phyloP scores from a whole-genome alignment of 2,113 vertebrate species.

The Ctenomys sociabilis region DNA sequence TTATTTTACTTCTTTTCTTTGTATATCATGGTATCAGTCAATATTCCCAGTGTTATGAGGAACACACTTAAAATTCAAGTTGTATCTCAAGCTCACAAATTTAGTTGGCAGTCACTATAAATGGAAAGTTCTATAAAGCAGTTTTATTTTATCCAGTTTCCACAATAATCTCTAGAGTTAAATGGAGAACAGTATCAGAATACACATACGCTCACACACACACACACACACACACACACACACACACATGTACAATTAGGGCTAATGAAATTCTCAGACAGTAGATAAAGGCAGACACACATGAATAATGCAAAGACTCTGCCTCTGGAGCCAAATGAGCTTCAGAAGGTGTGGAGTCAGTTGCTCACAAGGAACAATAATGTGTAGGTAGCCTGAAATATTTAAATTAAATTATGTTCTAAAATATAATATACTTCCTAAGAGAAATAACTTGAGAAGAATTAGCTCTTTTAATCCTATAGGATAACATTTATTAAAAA shows the following conservation, averaged over 20 bases:
- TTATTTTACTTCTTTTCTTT: not conserved
- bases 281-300: conserved; percentile 46
- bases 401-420: conserved; percentile 72
- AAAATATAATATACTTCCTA: conserved; percentile 54
- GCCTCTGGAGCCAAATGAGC: conserved; percentile 55
- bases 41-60: not conserved
- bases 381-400: conserved; percentile 54
- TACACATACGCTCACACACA: not conserved
- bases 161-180: conserved; percentile 47
- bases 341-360: conserved; percentile 51
- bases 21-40: not conserved
- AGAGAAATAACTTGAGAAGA: conserved; percentile 62
- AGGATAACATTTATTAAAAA: conserved; percentile 44
- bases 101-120: not conserved
- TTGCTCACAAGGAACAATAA: conserved; percentile 66
- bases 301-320: conserved; percentile 65
- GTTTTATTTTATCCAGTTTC: conserved; percentile 46
- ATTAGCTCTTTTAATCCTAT: conserved; percentile 48
- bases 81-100: not conserved
- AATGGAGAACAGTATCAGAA: conserved; percentile 55
- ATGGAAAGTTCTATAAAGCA: not conserved
- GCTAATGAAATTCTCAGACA: conserved; percentile 46
- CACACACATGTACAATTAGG: not conserved
- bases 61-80: conserved; percentile 31
- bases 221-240: not conserved